phyloP scores from a whole-genome alignment of 2,797 vertebrate species.

The Mormyrus proboscirostris region DNA sequence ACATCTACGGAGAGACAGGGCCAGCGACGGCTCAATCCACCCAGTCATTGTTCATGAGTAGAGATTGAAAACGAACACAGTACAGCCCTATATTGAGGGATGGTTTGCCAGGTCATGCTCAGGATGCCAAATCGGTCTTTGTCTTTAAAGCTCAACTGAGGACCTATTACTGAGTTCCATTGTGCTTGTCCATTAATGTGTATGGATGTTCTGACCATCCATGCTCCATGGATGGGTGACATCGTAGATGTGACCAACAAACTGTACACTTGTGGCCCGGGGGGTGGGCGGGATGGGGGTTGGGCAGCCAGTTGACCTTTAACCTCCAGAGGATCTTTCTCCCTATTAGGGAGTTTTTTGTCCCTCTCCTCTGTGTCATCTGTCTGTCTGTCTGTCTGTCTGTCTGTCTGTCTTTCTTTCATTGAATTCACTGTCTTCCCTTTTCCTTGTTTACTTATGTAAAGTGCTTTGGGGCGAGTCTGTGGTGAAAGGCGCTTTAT shows the following conservation, averaged over 20 bases:
- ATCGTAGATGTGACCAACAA: background rate
- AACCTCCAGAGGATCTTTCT: background rate
- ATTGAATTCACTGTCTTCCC: background rate
- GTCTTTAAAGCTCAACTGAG: background rate
- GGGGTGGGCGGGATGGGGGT: too few species aligned
- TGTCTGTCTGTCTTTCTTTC: background rate
- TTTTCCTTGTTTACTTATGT: background rate
- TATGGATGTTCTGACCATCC: background rate
- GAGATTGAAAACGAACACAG: background rate
- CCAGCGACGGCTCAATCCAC: background rate
- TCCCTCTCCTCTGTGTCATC: background rate
- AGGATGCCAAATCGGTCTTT: background rate
- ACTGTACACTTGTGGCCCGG: background rate
- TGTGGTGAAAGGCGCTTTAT: background rate
- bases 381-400: background rate
- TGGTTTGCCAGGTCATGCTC: background rate
- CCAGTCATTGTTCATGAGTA: background rate
- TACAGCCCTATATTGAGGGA: background rate
- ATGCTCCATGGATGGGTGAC: background rate
- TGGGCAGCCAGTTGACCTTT: background rate
- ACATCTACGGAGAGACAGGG: conserved; percentile 48
- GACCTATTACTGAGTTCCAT: background rate
- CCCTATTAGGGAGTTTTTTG: background rate
- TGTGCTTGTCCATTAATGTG: background rate
- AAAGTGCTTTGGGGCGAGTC: background rate